Evolutionary conservation across 2,113 vertebrate species (phyloP), one percentile per base, ranked within the genome.

Genomic region (Mola mola): DNA sequence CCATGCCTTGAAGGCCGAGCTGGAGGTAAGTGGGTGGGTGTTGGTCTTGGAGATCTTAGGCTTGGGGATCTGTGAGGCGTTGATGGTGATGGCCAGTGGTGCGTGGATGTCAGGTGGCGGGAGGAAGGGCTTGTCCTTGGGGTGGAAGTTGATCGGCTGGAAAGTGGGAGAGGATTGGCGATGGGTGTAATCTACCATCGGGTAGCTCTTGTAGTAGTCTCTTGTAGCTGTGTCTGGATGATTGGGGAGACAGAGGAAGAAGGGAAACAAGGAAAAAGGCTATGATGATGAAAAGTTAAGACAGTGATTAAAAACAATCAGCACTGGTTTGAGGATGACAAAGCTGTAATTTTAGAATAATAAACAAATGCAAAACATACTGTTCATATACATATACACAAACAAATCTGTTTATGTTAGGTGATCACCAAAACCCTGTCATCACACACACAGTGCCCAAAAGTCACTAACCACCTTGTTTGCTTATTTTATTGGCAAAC

Each of bases 141-240:
- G 91, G 19, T 92, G 90, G 67, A 92, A 91, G 38, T 81, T 81
- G 66, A 92, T 88, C 13, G 87, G 71, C 12, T 93, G 93, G 71
- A 95, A 95, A 48, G 92, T 90, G 49, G 92, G 86, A 0, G 6
- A 89, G 31, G 89, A 78, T 78, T 93, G 89, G 20, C 75, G 90
- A 37, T 91, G 88, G 22, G 87, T 58, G 9, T 89, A 85, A 40
- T 97, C 94, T 1, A 91, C 42, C 63, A 90, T 90, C 0, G 92
- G 90, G 6, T 95, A 95, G 11, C 86, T 92, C 83, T 93, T 93
- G 85, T 92, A 96, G 91, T 94, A 94, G 71, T 97, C 94, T 73
- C 93, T 90, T 0, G 88, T 28, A 8, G 82, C 20, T 0, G 87
- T 91, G 68, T 95, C 95, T 96, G 90, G 21, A 52, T 44, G 22